Evolutionary conservation across 2,888 invertebrate species (phyloP), one percentile per base, ranked within the genome.

Genomic region (Melipona beecheii): DNA sequence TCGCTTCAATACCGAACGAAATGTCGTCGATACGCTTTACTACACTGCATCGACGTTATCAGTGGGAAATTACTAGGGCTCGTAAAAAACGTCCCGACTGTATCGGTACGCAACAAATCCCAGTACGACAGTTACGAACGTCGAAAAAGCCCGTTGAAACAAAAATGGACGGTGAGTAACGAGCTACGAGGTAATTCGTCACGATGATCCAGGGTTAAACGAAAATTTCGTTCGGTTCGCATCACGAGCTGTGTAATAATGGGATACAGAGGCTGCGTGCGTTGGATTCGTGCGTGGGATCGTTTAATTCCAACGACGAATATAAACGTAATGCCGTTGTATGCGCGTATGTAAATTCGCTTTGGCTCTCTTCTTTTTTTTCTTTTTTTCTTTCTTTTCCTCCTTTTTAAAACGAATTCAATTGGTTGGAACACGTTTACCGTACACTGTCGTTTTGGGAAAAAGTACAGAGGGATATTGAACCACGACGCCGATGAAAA

Each of bases 221-320:
- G 56, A 36, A 71, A 78, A 21, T 58, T 11, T 77, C 21, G 49
- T 43, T 31, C 49, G 58, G 70, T 27, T 70, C 13, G 6, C 76
- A 77, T 19, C 36, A n/a, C 65, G 65, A 50, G 52, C 56, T 43
- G 1, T 50, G 58, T 60, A 65, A 43, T 9, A 43, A 78, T 71
- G 78, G 43, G 56, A 58, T 31, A 56, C 9, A 43, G 27, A 27
- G 56, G 11, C 27, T 36, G 54, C 69, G 11, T 52, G 36, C 50
- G 43, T 58, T 24, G 21, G 24, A n/a, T 27, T 31, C 60, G 27
- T 24, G 27, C 17, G 11, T 31, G 49, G 24, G 64, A 56, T 50
- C 24, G 70, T 80, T 65, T 17, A 56, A 70, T 70, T n/a, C 31
- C 21, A 17, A 19, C 49, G 13, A 13, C 36, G 43, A 36, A 24